These are phyloP conservation scores for Platichthys stellatus DNA, from an alignment of 2,113 vertebrate species.

Conservation along the genomic window DNA sequence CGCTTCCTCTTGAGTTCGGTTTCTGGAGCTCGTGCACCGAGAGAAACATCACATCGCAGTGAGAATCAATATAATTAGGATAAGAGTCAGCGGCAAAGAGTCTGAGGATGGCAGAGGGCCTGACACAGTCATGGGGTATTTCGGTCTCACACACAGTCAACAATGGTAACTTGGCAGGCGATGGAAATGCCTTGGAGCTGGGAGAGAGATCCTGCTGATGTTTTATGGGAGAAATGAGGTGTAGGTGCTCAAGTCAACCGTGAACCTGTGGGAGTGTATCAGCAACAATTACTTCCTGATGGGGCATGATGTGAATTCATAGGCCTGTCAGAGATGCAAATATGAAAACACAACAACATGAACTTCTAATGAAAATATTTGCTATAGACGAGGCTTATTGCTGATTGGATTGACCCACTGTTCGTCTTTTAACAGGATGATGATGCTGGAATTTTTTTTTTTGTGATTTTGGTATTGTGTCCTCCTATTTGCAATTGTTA, in stretches of 20 bases:
- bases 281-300: background rate
- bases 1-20: conserved; percentile 3
- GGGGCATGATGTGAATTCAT: too few relatives aligned
- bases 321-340: too few relatives aligned
- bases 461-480: too few relatives aligned
- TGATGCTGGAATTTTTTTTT: too few relatives aligned
- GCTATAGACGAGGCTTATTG: too few relatives aligned
- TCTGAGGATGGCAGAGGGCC: conserved; percentile 20
- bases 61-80: conserved; percentile 33
- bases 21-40: background rate
- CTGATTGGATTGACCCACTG: too few relatives aligned
- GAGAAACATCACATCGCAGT: conserved; percentile 38
- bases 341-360: too few relatives aligned
- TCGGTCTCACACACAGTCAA: conserved; percentile 26
- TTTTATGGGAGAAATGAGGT: background rate
- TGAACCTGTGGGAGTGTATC: background rate
- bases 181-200: background rate
- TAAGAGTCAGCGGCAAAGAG: conserved; percentile 16
- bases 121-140: conserved; percentile 41
- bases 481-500: too few relatives aligned
- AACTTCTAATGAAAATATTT: too few relatives aligned
- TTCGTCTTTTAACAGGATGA: too few relatives aligned
- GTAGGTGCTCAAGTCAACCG: background rate
- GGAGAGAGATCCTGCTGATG: background rate
- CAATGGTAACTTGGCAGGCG: conserved; percentile 22